phyloP scores from a whole-genome alignment of 2,797 vertebrate species.

The Gastrophryne carolinensis region DNA sequence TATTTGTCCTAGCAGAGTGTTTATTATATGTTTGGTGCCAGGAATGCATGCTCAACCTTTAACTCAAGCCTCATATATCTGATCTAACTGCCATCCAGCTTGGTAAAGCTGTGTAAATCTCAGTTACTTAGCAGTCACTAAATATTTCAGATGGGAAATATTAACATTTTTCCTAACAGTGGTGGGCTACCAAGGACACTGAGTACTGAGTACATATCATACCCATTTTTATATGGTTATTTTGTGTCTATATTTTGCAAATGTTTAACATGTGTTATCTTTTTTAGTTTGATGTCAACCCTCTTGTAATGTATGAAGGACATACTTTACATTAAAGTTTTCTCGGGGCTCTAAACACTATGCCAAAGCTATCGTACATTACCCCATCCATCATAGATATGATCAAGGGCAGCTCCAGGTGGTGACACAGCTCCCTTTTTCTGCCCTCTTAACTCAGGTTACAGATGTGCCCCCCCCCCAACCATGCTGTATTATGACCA shows the following conservation, averaged over 20 bases:
- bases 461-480: too few species aligned
- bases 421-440: too few species aligned
- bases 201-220: background rate
- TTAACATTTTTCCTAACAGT: conserved; percentile 2
- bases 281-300: background rate
- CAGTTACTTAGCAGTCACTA: background rate
- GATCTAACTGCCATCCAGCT: background rate
- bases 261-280: background rate
- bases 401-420: too few species aligned
- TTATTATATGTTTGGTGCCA: conserved; percentile 12
- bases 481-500: too few species aligned
- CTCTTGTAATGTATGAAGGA: background rate
- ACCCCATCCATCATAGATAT: too few species aligned
- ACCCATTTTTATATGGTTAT: background rate
- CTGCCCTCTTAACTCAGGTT: too few species aligned
- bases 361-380: too few species aligned
- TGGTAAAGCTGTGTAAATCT: background rate
- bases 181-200: background rate
- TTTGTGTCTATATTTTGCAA: too few species aligned
- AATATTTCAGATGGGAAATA: conserved; percentile 6
- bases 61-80: background rate
- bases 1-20: background rate
- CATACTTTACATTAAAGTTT: background rate
- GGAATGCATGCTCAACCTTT: background rate
- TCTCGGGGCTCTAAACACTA: too few species aligned